These are phyloP conservation scores for Agrilus cyanescens DNA, from an alignment of 2,888 invertebrate species.

Conservation along the genomic window DNA sequence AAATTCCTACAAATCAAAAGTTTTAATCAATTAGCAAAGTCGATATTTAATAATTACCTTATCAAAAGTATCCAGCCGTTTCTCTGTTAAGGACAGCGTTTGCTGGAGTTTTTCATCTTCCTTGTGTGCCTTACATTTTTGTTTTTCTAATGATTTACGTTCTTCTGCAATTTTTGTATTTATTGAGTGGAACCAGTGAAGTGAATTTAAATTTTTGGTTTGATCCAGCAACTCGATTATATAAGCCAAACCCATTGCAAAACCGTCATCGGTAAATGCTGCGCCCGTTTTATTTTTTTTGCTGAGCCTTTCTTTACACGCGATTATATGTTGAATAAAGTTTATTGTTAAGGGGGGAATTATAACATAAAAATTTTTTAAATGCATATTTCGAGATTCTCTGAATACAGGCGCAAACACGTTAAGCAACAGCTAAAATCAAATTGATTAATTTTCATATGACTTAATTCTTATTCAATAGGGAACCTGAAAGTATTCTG, in stretches of 20 bases:
- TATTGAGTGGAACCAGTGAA: slow-evolving; percentile 92
- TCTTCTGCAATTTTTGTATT: slow-evolving; percentile 59
- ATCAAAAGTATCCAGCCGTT: slow-evolving; percentile 63
- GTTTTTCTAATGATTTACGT: slow-evolving; percentile 41
- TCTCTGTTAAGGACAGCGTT: slow-evolving; percentile 78
- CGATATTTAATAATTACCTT: slow-evolving; percentile 31
- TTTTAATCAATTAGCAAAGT: slow-evolving; percentile 4
- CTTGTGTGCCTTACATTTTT: slow-evolving; percentile 39
- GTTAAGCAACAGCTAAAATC: slow-evolving; percentile 65
- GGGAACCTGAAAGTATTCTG: slow-evolving; percentile 23
- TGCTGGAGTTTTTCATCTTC: slow-evolving; percentile 86
- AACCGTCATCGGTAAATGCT: slow-evolving; percentile 95
- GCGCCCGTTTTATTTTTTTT: slow-evolving; percentile 82
- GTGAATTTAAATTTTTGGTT: slow-evolving; percentile 69
- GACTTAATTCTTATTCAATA: slow-evolving; percentile 1
- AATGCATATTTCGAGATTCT: slow-evolving; percentile 74
- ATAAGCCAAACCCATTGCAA: slow-evolving; percentile 89
- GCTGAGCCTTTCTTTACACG: slow-evolving; percentile 83
- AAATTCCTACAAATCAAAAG: slow-evolving; percentile 60
- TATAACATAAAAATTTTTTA: slow-evolving; percentile 86
- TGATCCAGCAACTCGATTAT: slow-evolving; percentile 84
- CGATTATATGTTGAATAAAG: slow-evolving; percentile 86
- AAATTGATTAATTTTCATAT: slow-evolving; percentile 1
- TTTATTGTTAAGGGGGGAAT: slow-evolving; percentile 89
- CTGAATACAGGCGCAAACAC: slow-evolving; percentile 85